A percentile compares a stretch with the other conserved stretches of the same genome.
phyloP scores from a whole-genome alignment of 2,113 vertebrate species.

The Psammodynastes pulverulentus region DNA sequence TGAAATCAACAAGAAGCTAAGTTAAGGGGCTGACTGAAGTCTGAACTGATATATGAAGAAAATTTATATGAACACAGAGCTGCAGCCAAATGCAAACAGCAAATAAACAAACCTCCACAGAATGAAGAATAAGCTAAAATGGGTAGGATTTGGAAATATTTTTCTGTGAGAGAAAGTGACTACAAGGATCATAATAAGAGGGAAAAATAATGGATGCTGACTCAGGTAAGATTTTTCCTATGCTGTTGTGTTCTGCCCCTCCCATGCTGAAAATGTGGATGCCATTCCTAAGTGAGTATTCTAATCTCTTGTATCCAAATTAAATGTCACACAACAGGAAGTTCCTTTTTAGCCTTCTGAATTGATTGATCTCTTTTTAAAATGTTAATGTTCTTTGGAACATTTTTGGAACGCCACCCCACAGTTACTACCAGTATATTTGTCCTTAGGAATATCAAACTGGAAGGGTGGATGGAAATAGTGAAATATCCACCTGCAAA shows the following conservation, averaged over 20 bases:
- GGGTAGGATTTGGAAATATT: not conserved
- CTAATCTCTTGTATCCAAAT: not conserved
- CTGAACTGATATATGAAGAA: not conserved
- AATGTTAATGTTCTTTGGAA: not conserved
- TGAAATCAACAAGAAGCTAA: not conserved
- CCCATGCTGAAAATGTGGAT: not conserved
- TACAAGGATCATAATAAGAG: not conserved
- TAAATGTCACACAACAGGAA: not conserved
- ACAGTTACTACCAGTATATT: not conserved
- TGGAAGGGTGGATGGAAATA: not conserved
- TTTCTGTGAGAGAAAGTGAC: not conserved
- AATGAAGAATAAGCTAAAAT: not conserved
- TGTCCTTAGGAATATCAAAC: constrained; percentile 22
- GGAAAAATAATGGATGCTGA: not conserved
- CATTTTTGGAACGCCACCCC: not conserved
- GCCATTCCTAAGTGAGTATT: not conserved
- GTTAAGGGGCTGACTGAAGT: not conserved
- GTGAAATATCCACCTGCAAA: not conserved
- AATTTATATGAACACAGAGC: not conserved
- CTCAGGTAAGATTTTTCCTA: not conserved
- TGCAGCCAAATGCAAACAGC: not conserved
- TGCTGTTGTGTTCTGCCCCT: not conserved
- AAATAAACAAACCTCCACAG: not conserved
- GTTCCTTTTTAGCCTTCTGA: not conserved
- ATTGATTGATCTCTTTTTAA: not conserved